These are phyloP conservation scores for Tylochromis polylepis DNA, from an alignment of 2,113 vertebrate genomes.

Conservation along the genomic window DNA sequence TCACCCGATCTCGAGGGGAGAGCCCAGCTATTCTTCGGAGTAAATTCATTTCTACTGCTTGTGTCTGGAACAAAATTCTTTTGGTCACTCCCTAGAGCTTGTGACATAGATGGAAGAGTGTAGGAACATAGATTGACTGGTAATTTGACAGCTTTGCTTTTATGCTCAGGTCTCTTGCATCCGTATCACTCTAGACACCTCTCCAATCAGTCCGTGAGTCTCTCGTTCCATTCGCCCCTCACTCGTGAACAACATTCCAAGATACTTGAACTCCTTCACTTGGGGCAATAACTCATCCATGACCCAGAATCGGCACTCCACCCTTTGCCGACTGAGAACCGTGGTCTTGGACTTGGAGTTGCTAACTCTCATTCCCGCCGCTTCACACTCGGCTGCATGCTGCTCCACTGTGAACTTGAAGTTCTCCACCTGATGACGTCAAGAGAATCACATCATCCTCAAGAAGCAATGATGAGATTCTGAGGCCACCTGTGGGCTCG, in stretches of 20 bases:
- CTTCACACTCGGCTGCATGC: neutral
- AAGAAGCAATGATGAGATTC: neutral
- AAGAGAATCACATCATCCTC: neutral
- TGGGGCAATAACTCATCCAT: neutral
- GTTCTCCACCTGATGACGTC: neutral
- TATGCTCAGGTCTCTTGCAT: neutral
- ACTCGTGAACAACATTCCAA: neutral
- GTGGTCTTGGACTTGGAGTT: neutral
- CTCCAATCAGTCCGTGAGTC: neutral
- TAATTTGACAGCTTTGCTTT: neutral
- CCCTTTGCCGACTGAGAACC: neutral
- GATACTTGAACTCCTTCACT: neutral
- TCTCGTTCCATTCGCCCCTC: neutral
- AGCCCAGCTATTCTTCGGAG: neutral
- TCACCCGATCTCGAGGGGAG: neutral
- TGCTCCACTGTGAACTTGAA: neutral
- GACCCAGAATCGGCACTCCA: fast-evolving
- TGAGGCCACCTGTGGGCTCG: neutral
- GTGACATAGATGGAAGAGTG: neutral
- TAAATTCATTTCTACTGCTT: neutral
- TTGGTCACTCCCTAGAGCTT: neutral
- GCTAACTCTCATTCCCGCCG: fast-evolving
- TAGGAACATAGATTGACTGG: neutral
- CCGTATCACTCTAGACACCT: neutral
- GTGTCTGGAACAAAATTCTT: neutral